Percentiles rank a stretch among this genome's conserved stretches.
Evolutionary conservation across 2,888 invertebrate species (phyloP).

Genomic region (Lagria hirta): DNA sequence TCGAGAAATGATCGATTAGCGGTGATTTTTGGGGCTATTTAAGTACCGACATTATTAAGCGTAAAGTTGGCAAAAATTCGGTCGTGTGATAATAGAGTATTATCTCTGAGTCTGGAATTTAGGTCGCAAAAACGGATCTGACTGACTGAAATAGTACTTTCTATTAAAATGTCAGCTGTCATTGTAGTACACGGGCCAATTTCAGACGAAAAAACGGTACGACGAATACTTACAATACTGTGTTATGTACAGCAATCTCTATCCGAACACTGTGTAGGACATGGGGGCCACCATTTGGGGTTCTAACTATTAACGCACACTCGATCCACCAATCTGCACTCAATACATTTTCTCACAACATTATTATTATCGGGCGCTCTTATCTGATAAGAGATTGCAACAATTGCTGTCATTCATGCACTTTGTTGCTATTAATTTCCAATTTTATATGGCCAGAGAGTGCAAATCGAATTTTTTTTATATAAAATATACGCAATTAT

Average conservation of each 20-base stretch:
- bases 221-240: slow-evolving; percentile 47
- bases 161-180: slow-evolving; percentile 49
- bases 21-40: slow-evolving; percentile 1
- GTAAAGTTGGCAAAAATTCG: slow-evolving; percentile 27
- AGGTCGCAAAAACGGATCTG: slow-evolving; percentile 53
- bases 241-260: slow-evolving; percentile 48
- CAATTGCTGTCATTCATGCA: slow-evolving; percentile 23
- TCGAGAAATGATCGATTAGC: too few species aligned
- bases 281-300: slow-evolving; percentile 27
- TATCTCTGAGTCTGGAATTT: slow-evolving; percentile 46
- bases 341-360: slow-evolving; percentile 41
- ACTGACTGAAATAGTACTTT: slow-evolving; percentile 48
- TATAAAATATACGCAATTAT: slow-evolving; percentile 50
- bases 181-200: slow-evolving; percentile 23
- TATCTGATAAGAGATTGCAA: slow-evolving; percentile 22
- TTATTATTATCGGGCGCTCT: slow-evolving; percentile 30
- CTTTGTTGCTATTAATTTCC: slow-evolving; percentile 24
- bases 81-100: slow-evolving; percentile 36
- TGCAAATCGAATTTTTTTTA: slow-evolving; percentile 25
- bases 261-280: slow-evolving; percentile 45
- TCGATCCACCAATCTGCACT: slow-evolving; percentile 21
- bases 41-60: too few species aligned
- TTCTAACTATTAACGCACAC: too few species aligned
- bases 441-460: slow-evolving; percentile 21
- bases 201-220: slow-evolving; percentile 19